These are phyloP conservation scores for Zaprionus bogoriensis DNA, from an alignment of 2,888 invertebrate genomes.

Conservation along the genomic window DNA sequence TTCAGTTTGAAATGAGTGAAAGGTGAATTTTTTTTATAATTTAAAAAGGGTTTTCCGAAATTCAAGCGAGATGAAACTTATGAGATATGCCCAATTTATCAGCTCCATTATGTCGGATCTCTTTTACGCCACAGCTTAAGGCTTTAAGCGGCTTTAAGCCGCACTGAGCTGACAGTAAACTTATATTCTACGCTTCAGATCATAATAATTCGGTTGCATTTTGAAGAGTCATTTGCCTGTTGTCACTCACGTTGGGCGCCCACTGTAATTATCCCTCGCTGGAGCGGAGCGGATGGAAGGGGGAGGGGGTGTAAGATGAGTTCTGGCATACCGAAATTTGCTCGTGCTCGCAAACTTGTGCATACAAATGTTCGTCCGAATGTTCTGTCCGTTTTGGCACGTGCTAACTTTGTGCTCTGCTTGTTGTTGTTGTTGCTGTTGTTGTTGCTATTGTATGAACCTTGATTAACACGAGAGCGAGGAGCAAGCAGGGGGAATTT, in stretches of 20 bases:
- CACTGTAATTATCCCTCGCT: not conserved
- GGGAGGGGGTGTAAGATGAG: no score
- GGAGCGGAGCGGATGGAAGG: no score
- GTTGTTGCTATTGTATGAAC: constrained; percentile 61
- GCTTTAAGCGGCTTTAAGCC: not conserved
- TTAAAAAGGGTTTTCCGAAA: no score
- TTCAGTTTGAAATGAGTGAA: not conserved
- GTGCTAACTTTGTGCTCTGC: constrained; percentile 54
- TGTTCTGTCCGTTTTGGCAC: constrained; percentile 67
- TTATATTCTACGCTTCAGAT: not conserved
- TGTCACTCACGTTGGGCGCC: not conserved
- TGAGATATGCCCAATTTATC: not conserved
- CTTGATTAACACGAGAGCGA: constrained; percentile 64
- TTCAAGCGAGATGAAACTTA: no score
- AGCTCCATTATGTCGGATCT: not conserved
- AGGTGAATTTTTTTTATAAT: not conserved
- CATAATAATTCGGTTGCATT: not conserved
- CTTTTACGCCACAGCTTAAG: not conserved
- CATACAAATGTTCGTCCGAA: constrained; percentile 5
- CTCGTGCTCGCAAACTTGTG: not conserved
- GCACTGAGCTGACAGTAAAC: no score
- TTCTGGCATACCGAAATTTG: constrained; percentile 6
- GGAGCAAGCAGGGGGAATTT: not conserved
- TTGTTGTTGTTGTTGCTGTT: constrained; percentile 24
- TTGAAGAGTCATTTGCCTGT: not conserved